These are phyloP conservation scores for Pyrgus malvae DNA, from an alignment of 2,888 invertebrate species.

Conservation along the genomic window DNA sequence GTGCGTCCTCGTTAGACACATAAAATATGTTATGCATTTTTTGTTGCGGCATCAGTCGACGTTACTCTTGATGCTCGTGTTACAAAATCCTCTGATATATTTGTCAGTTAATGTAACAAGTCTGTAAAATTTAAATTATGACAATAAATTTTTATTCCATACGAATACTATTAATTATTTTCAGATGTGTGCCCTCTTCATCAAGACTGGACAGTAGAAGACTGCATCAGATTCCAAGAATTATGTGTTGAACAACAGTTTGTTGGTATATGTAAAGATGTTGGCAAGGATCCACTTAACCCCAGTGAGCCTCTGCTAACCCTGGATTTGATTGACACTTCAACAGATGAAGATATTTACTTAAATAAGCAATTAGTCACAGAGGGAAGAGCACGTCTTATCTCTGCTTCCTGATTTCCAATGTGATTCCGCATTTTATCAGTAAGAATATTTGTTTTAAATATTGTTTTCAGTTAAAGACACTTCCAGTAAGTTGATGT, in stretches of 20 bases:
- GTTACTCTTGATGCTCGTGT: too few species aligned
- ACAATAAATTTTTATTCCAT: neutral
- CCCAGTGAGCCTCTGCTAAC: conserved; percentile 84
- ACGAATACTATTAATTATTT: conserved; percentile 29
- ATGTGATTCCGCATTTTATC: conserved; percentile 21
- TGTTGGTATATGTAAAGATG: conserved; percentile 84
- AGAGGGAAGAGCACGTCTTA: conserved; percentile 81
- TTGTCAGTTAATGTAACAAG: too few species aligned
- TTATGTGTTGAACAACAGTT: conserved; percentile 86
- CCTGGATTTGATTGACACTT: conserved; percentile 87
- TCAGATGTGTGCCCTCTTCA: conserved; percentile 79
- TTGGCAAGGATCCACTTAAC: conserved; percentile 83
- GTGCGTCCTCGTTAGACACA: too few species aligned
- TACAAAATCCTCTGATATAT: too few species aligned
- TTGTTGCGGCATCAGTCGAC: too few species aligned
- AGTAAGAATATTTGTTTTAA: neutral
- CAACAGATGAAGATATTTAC: conserved; percentile 84
- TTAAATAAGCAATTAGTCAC: conserved; percentile 84
- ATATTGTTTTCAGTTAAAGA: neutral
- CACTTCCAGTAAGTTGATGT: neutral
- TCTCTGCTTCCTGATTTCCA: conserved; percentile 45
- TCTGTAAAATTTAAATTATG: too few species aligned
- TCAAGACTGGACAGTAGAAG: conserved; percentile 87
- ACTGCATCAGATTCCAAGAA: conserved; percentile 87
- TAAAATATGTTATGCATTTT: too few species aligned